Evolutionary conservation across 2,888 invertebrate genomes (phyloP).

Genomic region (Agonopterix heracliana): DNA sequence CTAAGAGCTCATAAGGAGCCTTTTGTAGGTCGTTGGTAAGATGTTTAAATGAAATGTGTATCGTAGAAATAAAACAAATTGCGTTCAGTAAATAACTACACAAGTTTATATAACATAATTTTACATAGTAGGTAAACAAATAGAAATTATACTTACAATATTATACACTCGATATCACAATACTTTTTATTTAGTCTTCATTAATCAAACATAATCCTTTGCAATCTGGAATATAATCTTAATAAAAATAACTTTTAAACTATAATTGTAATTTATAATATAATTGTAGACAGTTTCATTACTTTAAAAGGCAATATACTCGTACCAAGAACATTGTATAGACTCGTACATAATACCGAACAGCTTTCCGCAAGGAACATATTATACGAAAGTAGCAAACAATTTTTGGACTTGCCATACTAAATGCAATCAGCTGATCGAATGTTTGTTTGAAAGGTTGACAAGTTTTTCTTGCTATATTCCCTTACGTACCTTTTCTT

Average conservation of each 20-base stretch:
- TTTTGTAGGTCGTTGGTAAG: too few species aligned
- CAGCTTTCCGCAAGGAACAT: too few species aligned
- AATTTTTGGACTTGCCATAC: too few species aligned
- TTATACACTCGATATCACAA: constrained; percentile 65
- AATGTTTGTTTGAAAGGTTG: too few species aligned
- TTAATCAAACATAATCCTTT: constrained; percentile 21
- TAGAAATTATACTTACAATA: constrained; percentile 31
- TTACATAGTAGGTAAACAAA: constrained; percentile 42
- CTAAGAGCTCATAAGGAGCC: too few species aligned
- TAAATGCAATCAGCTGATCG: too few species aligned
- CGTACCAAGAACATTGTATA: too few species aligned
- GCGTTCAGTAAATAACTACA: constrained; percentile 35
- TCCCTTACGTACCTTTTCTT: too few species aligned
- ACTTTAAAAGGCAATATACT: too few species aligned
- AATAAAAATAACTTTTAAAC: constrained; percentile 1
- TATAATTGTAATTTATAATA: background rate
- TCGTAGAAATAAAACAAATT: constrained; percentile 44
- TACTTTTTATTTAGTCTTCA: constrained; percentile 59
- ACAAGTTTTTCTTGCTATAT: too few species aligned
- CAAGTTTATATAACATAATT: constrained; percentile 59
- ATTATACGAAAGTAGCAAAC: too few species aligned
- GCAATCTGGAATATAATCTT: constrained; percentile 12
- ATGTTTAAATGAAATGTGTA: background rate
- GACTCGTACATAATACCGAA: too few species aligned
- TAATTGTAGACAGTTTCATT: background rate